Conservation (phyloP, 2,797 vertebrate species). For the Sebastes vulpes region DNA sequence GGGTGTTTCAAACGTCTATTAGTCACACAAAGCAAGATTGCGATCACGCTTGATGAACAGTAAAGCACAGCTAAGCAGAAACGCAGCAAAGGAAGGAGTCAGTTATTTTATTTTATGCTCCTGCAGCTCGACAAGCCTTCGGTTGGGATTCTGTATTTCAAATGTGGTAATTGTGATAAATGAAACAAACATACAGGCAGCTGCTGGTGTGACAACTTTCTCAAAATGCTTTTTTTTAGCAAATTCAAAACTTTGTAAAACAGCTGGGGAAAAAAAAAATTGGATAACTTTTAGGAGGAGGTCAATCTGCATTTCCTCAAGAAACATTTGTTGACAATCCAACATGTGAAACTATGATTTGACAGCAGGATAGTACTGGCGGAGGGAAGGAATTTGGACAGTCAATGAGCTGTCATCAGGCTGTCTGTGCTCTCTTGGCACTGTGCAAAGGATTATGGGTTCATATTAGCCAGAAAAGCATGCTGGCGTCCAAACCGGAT, state of each 20-base stretch:
- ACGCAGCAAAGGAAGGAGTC: constrained; percentile 33
- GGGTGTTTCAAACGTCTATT: constrained; percentile 48
- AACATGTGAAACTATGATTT: background rate
- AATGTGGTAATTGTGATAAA: background rate
- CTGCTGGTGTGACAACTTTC: background rate
- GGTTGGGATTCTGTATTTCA: background rate
- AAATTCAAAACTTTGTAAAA: background rate
- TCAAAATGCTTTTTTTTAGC: background rate
- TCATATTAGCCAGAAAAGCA: background rate
- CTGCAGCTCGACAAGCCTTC: constrained; percentile 29
- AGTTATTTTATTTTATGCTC: constrained; percentile 41
- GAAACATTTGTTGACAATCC: background rate
- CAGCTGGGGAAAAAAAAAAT: background rate
- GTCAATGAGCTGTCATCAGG: background rate
- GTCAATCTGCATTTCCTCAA: background rate
- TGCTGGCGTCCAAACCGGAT: background rate
- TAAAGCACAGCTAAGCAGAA: constrained; percentile 60
- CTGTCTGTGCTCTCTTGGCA: background rate
- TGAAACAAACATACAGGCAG: background rate
- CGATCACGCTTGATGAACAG: constrained; percentile 60
- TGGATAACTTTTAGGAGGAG: background rate
- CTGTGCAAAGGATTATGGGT: background rate
- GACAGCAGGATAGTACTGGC: background rate
- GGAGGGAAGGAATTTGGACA: background rate
- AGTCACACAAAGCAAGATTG: constrained; percentile 54